Base-by-base conservation (phyloP, 1,140 invertebrate species). In the Aradophagus sp. region DNA sequence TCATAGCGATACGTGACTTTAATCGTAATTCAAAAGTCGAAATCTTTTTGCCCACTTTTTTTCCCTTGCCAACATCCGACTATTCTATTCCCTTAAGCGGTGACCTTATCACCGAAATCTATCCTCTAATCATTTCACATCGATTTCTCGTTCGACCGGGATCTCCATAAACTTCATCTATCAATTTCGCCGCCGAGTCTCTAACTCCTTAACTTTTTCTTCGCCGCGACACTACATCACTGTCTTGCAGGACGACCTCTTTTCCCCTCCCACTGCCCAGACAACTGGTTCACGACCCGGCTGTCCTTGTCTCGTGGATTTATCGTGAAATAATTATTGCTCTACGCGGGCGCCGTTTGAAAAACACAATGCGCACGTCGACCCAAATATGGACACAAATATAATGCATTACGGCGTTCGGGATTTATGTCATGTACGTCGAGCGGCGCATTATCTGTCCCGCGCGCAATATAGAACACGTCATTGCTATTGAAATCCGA, bases 401-500 rank as follows among this genome's bases (percentile, higher is more conserved):
- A 50, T 66, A 48, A 56, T 56, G 29, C 52, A 50, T 66, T 58
- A 66, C 44, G 36, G 52, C 36, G 31, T 31, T 35, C 34, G 11
- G 52, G 52, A 66, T 66, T 66, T 50, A 66, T 42, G 52, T 66
- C 50, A 56, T 48, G 50, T 29, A 48, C 31, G 8, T 23, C 20
- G 4, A 20, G 50, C 7, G 38, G 15, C 12, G 11, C 20, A 55
- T 52, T 66, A 58, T 66, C 44, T 23, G 36, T 31, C 29, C 15
- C 20, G 20, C 2, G 13, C 2, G 19, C 36, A 48, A 48, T 47
- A 47, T 55, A 47, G 44, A 42, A 55, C 50, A 42, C 35, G 62
- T 58, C 62, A 66, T 44, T 55, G 12, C 52, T 50, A 66, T 58
- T 58, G 62, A 66, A 66, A 66, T 50, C 52, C 35, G 26, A 61